These are phyloP conservation scores for Notamacropus eugenii DNA, from an alignment of 2,797 vertebrate genomes.

Conservation along the genomic window DNA sequence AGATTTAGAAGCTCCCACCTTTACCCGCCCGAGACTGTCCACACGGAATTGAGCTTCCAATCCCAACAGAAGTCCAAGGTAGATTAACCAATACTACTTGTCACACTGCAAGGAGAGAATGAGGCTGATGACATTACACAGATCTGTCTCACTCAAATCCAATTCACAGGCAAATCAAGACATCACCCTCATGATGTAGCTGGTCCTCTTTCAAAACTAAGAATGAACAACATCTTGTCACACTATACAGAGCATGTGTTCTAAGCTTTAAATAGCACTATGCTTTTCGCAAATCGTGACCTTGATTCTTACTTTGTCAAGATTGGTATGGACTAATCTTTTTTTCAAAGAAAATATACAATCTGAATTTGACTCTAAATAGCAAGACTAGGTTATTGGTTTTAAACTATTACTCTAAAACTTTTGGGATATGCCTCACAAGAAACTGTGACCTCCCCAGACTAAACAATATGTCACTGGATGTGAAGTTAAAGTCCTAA, in stretches of 20 bases:
- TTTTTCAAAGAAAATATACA: not conserved
- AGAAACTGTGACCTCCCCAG: not conserved
- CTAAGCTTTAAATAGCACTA: not conserved
- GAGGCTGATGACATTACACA: not conserved
- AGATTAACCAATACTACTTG: not conserved
- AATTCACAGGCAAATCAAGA: not conserved
- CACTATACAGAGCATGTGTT: not conserved
- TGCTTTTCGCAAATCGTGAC: not conserved
- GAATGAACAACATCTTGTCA: not conserved
- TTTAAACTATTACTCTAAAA: not conserved
- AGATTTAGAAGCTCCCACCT: too few species aligned
- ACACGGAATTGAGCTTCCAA: too few species aligned
- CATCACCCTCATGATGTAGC: not conserved
- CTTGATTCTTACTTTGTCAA: not conserved
- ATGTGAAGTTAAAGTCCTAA: not conserved
- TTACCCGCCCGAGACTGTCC: too few species aligned
- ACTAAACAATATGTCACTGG: not conserved
- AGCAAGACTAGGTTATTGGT: not conserved
- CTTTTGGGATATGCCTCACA: not conserved
- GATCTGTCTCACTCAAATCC: not conserved
- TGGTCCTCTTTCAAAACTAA: too few species aligned
- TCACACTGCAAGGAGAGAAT: not conserved
- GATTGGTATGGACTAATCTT: not conserved
- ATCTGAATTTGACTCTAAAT: not conserved
- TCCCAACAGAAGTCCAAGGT: not conserved